Evolutionary conservation across 2,888 invertebrate genomes (phyloP), one percentile per base, ranked within the genome.

Genomic region (Macrostomum cliftonense): DNA sequence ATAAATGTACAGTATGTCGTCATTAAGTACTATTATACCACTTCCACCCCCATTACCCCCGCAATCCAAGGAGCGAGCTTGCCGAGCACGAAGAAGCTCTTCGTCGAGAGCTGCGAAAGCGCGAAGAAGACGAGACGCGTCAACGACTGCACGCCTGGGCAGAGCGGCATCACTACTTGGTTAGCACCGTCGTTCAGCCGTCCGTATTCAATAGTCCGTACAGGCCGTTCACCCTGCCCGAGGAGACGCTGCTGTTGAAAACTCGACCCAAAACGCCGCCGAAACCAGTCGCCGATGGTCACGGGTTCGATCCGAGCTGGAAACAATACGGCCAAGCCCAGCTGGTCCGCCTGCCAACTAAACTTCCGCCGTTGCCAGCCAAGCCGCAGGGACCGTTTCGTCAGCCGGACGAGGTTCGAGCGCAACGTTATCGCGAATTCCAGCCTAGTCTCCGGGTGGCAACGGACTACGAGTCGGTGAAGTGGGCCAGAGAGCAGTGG

Each of bases 311-410:
- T 54, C 66, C 66, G 17, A 55, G 58, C 5, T 63, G 63, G 54
- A 56, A 49, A 19, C 61, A 61, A 45, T 67, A 65, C 50, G 60
- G 61, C 40, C 54, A 59, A 12, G 60, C 59, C 1, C 54, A 55
- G 21, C 61, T 60, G 14, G 56, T 52, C 39, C 55, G 58, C 11
- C 36, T 42, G 20, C 45, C 28, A 9, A 7, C 28, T 4, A 28
- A 40, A 19, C 55, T 67, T 21, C 68, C 68, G 20, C 67, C 67
- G 11, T 45, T 67, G 13, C 38, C 52, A 19, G 21, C 51, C n/a
- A 67, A 64, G 57, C 67, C 63, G 5, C 46, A 68, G 67, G 68
- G 68, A 37, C 70, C 68, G 47, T 70, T 70, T 60, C 58, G 64
- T 40, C 59, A 63, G 12, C 66, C 66, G 37, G 49, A 48, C 12